Conservation (phyloP, 2,113 vertebrate genomes). For the Odocoileus hemionus region DNA sequence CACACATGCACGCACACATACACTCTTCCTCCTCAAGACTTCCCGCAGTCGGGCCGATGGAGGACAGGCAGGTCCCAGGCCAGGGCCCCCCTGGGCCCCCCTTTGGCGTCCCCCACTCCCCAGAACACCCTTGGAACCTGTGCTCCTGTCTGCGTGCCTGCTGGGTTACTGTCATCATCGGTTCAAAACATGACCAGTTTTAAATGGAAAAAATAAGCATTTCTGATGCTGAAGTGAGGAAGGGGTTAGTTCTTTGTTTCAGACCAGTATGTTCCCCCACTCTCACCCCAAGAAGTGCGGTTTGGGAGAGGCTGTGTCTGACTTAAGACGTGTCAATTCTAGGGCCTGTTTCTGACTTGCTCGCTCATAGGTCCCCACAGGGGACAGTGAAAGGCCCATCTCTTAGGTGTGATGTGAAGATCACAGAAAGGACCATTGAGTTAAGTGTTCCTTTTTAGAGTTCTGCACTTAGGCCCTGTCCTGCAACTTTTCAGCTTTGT, state of each 20-base stretch:
- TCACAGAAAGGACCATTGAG: neutral
- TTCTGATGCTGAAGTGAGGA: neutral
- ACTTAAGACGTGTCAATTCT: neutral
- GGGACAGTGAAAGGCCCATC: neutral
- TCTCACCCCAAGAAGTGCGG: neutral
- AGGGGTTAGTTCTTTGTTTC: too few relatives aligned
- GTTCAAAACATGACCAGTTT: neutral
- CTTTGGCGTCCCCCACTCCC: neutral
- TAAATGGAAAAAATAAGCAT: neutral
- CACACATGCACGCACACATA: neutral
- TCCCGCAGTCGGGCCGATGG: neutral
- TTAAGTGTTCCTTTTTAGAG: neutral
- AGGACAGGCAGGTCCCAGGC: neutral
- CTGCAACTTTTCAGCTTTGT: neutral
- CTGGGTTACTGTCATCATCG: neutral
- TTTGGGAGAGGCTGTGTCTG: accelerated
- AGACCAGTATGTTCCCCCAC: accelerated
- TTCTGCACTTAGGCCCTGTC: neutral
- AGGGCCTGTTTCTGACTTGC: neutral
- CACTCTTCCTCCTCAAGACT: neutral
- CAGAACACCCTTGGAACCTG: neutral
- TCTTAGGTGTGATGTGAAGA: neutral
- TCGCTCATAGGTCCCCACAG: neutral
- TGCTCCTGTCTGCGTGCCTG: neutral
- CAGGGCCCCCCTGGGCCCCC: neutral